Percentiles rank a stretch among this genome's conserved stretches.
Conservation (phyloP, 2,888 invertebrate genomes). For the Zygogramma bicolorata region DNA sequence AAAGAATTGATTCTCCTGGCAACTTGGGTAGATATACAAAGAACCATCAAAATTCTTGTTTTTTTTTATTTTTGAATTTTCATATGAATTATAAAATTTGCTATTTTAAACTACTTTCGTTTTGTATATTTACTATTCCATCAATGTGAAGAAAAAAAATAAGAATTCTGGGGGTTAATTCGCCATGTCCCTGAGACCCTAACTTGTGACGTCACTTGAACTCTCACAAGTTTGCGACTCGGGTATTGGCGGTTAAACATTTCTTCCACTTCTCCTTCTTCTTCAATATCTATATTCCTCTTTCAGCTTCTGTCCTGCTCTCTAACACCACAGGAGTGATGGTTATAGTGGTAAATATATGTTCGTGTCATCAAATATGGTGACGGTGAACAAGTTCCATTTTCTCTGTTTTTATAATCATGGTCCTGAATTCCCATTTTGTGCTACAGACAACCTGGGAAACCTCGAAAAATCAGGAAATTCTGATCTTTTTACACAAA, state of each 20-base stretch:
- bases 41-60: constrained; percentile 47
- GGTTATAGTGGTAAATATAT: neutral
- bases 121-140: constrained; percentile 43
- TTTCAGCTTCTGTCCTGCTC: neutral
- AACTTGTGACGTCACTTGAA: constrained; percentile 78
- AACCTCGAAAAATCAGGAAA: no score
- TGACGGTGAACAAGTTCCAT: no score
- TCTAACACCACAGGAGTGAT: neutral
- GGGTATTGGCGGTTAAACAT: constrained; percentile 73
- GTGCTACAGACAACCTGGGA: no score
- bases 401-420: no score
- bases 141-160: constrained; percentile 41
- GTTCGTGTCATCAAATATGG: neutral
- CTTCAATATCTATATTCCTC: constrained; percentile 2
- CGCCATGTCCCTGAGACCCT: constrained; percentile 84
- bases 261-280: constrained; percentile 40
- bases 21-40: constrained; percentile 43
- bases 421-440: no score
- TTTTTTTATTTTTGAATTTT: constrained; percentile 38
- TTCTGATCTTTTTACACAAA: no score
- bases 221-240: constrained; percentile 80
- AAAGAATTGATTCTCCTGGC: constrained; percentile 6
- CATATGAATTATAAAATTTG: constrained; percentile 3
- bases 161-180: constrained; percentile 60
- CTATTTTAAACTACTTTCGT: constrained; percentile 15